These are phyloP conservation scores for Mamestra brassicae DNA, from an alignment of 2,888 invertebrate genomes.

Conservation along the genomic window DNA sequence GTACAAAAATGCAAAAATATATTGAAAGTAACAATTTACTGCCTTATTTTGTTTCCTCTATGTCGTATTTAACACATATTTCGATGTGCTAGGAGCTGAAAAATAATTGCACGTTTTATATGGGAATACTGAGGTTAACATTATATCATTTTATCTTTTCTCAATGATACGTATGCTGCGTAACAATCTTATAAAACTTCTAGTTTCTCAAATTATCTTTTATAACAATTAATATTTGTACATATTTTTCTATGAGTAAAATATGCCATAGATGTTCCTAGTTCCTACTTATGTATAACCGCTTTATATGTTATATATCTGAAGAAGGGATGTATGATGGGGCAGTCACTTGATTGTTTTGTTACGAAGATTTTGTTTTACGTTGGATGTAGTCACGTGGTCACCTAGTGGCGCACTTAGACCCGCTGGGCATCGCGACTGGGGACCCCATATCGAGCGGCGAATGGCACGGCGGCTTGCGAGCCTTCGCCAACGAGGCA, in stretches of 20 bases:
- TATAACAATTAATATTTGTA: conserved; percentile 32
- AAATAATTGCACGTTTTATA: conserved; percentile 59
- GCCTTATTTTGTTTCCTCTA: conserved; percentile 34
- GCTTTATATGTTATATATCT: conserved; percentile 62
- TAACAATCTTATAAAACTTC: conserved; percentile 48
- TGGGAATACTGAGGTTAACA: conserved; percentile 56
- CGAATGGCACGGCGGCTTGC: conserved; percentile 88
- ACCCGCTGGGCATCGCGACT: conserved; percentile 97
- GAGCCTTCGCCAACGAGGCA: conserved; percentile 89
- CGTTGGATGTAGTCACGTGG: conserved; percentile 94
- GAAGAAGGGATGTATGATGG: conserved; percentile 48
- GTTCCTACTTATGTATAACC: conserved; percentile 36
- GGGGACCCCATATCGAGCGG: conserved; percentile 91
- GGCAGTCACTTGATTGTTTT: conserved; percentile 49
- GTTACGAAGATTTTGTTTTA: conserved; percentile 70
- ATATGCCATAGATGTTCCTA: conserved; percentile 41
- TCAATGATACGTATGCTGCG: conserved; percentile 39
- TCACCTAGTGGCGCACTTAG: conserved; percentile 97
- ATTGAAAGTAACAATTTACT: conserved; percentile 31
- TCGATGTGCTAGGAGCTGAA: conserved; percentile 29
- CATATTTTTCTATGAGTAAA: conserved; percentile 37
- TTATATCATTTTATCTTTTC: conserved; percentile 38
- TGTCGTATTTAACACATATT: conserved; percentile 54
- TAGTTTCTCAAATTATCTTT: conserved; percentile 23
- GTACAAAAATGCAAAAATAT: conserved; percentile 46